These are phyloP conservation scores for Megamerina dolium DNA, from an alignment of 2,888 invertebrate genomes.

Conservation along the genomic window DNA sequence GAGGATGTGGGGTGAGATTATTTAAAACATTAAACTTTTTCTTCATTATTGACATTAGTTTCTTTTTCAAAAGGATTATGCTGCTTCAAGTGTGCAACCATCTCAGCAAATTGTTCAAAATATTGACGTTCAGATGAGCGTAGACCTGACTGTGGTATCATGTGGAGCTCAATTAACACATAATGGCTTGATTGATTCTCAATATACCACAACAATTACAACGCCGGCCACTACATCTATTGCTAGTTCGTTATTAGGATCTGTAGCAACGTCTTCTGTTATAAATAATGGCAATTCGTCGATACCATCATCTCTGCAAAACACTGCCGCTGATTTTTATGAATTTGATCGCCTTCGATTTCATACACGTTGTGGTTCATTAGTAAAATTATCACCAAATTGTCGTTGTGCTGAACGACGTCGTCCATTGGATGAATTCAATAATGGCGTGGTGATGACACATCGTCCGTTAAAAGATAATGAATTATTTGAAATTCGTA, in stretches of 20 bases:
- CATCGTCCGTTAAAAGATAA: conserved; percentile 79
- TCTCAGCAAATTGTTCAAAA: conserved; percentile 38
- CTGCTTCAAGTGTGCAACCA: conserved; percentile 18
- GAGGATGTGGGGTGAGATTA: conserved; percentile 24
- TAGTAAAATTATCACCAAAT: conserved; percentile 78
- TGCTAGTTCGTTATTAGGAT: conserved; percentile 2
- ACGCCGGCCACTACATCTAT: conserved; percentile 14
- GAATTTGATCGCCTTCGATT: conserved; percentile 67
- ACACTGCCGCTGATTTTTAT: conserved; percentile 32
- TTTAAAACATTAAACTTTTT: not conserved
- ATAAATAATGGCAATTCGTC: no score
- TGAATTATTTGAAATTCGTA: conserved; percentile 90
- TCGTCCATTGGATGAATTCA: conserved; percentile 87
- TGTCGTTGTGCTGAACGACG: conserved; percentile 81
- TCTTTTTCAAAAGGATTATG: conserved; percentile 24
- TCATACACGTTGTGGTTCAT: conserved; percentile 80
- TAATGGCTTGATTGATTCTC: conserved; percentile 14
- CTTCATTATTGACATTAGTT: not conserved
- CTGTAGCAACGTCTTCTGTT: no score
- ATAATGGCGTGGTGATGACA: conserved; percentile 94
- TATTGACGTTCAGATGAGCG: conserved; percentile 45
- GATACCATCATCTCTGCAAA: conserved; percentile 17
- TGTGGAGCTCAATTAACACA: conserved; percentile 18
- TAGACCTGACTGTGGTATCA: conserved; percentile 35
- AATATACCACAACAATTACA: conserved; percentile 12